Conservation (phyloP, 2,888 invertebrate species). For the Herminia tarsipennalis region DNA sequence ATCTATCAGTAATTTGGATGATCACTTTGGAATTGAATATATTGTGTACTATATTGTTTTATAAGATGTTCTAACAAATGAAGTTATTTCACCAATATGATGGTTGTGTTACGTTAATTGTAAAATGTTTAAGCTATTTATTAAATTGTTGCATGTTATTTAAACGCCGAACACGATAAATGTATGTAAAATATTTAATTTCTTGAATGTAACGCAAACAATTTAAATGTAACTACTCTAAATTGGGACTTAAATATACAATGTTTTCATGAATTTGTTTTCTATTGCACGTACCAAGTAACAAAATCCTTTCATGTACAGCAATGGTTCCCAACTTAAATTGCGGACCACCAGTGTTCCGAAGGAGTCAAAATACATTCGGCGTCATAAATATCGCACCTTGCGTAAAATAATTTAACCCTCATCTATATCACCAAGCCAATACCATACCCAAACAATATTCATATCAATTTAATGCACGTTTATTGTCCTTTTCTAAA, state of each 20-base stretch:
- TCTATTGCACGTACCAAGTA: too few relatives aligned
- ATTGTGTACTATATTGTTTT: slow-evolving; percentile 29
- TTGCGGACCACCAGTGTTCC: too few relatives aligned
- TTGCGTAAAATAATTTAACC: too few relatives aligned
- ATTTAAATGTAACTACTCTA: slow-evolving; percentile 37
- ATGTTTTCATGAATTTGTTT: slow-evolving; percentile 59
- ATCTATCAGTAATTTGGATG: slow-evolving; percentile 44
- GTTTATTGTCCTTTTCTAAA: too few relatives aligned
- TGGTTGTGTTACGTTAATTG: slow-evolving; percentile 61
- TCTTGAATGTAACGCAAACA: slow-evolving; percentile 29
- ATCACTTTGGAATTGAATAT: slow-evolving; percentile 50
- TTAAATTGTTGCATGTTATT: slow-evolving; percentile 47
- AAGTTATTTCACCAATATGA: slow-evolving; percentile 46
- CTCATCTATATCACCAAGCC: too few relatives aligned
- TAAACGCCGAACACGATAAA: slow-evolving; percentile 34
- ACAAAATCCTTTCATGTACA: too few relatives aligned
- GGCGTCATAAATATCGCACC: too few relatives aligned
- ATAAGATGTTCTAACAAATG: slow-evolving; percentile 35
- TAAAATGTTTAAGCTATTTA: slow-evolving; percentile 48
- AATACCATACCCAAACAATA: too few relatives aligned
- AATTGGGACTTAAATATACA: slow-evolving; percentile 66
- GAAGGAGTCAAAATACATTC: too few relatives aligned
- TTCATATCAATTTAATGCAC: too few relatives aligned
- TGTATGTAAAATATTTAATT: slow-evolving; percentile 33
- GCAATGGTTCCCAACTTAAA: too few relatives aligned